A percentile compares a stretch with the other conserved stretches of the same genome.
Evolutionary conservation across 1,140 invertebrate species (phyloP).

Genomic region (Sitobion miscanthi): DNA sequence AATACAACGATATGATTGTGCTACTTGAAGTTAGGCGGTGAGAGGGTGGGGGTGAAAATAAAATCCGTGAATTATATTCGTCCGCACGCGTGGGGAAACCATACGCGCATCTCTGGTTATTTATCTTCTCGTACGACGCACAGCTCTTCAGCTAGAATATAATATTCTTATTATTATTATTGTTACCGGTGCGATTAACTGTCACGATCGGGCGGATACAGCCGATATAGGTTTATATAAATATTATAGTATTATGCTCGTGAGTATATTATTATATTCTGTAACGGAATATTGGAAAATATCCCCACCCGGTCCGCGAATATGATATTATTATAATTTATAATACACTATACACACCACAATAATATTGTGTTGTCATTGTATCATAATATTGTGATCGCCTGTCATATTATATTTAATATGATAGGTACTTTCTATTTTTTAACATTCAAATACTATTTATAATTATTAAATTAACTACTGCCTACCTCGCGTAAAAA

Average conservation of each 20-base stretch:
- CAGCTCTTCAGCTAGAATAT: not conserved
- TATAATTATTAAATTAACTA: too few species aligned
- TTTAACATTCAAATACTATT: not conserved
- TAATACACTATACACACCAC: too few species aligned
- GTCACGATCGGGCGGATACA: not conserved
- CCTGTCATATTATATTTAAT: too few species aligned
- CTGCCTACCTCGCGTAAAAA: not conserved
- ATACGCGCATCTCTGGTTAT: not conserved
- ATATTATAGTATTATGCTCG: not conserved
- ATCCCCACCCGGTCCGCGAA: not conserved
- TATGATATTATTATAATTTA: not conserved
- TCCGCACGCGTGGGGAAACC: not conserved
- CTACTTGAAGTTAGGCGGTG: not conserved
- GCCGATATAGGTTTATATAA: not conserved
- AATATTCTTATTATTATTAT: not conserved
- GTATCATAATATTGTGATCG: too few species aligned
- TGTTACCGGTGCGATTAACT: not conserved
- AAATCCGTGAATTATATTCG: slow-evolving; percentile 30
- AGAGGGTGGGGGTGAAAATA: not conserved
- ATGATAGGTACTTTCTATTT: not conserved
- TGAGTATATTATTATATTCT: not conserved
- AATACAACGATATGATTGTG: not conserved
- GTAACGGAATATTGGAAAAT: not conserved
- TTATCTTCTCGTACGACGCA: not conserved
- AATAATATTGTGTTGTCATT: too few species aligned